Evolutionary conservation across 2,888 invertebrate species (phyloP).

Genomic region (Lagria hirta): DNA sequence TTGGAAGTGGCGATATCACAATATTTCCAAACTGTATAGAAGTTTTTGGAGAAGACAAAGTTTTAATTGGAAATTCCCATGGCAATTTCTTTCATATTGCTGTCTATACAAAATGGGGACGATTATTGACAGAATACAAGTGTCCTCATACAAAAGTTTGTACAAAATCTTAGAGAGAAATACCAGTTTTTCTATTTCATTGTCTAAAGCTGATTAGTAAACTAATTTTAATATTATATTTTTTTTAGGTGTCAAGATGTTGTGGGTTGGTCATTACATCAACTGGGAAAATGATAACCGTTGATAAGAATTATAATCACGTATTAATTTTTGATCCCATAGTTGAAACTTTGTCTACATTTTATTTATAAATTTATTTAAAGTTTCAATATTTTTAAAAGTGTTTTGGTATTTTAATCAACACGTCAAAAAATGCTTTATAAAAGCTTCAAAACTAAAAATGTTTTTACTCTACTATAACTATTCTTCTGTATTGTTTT

Average conservation of each 20-base stretch:
- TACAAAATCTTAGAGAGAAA: neutral
- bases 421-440: no score
- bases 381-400: no score
- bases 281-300: slow-evolving; percentile 91
- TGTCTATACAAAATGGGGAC: slow-evolving; percentile 87
- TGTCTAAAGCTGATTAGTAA: neutral
- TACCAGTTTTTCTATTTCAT: neutral
- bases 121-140: slow-evolving; percentile 87
- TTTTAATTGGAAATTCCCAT: slow-evolving; percentile 95
- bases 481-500: no score
- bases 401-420: no score
- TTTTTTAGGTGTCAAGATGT: slow-evolving; percentile 90
- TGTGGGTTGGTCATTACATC: slow-evolving; percentile 96
- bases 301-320: slow-evolving; percentile 98
- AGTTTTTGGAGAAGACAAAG: slow-evolving; percentile 94
- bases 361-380: no score
- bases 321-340: slow-evolving; percentile 95
- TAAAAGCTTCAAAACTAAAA: no score
- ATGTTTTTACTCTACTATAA: no score
- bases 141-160: slow-evolving; percentile 95
- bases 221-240: neutral
- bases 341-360: no score
- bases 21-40: slow-evolving; percentile 98
- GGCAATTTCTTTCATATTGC: slow-evolving; percentile 97
- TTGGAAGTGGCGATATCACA: slow-evolving; percentile 93